Base-by-base conservation (phyloP, 2,113 vertebrate species). In the Rhinogobius similis region DNA sequence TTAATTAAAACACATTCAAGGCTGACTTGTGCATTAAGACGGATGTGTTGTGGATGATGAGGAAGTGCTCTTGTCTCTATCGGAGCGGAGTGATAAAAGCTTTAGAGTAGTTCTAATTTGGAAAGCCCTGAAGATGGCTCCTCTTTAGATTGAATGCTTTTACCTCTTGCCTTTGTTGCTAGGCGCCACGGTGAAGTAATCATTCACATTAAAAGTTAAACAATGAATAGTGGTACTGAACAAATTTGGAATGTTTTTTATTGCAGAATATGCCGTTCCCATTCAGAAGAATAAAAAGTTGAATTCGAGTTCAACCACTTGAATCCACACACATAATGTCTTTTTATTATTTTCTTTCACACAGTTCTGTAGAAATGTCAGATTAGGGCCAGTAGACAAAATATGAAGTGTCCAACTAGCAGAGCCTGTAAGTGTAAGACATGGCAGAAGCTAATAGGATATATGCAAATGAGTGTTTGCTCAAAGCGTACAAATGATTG, bases 121-220 rank as follows among this genome's bases (percentile, higher is more conserved):
- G 59, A 67, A 68, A 76, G 72, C 75, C 24, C 65, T 56, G 27
- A 26, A 11, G 6, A 29, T 52, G 2, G 26, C 59, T 48, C 66
- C 66, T 29, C 29, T 44, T 71, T 16, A 56, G 69, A 76, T 65
- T 68, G 23, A 48, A 38, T 62, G 68, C 76, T 74, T 82, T 79
- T 70, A 75, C 46, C 29, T 26, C 18, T 62, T 41, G 50, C 77
- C 32, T 23, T 48, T 73, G 20, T 61, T 39, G 24, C 70, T 55
- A 46, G 64, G 70, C 36, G 64, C 48, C 73, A 67, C 76, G 76
- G 64, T 70, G 59, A 26, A 79, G 62, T 50, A 79, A 79, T 78
- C 8, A 69, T 43, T 4, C 18, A 70, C 74, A 80, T 72, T 66
- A 71, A 55, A 81, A 62, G 43, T 53, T 52, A 65, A 46, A 20